These are phyloP conservation scores for Atherinosoma microstoma DNA, from an alignment of 2,797 vertebrate species.

Conservation along the genomic window DNA sequence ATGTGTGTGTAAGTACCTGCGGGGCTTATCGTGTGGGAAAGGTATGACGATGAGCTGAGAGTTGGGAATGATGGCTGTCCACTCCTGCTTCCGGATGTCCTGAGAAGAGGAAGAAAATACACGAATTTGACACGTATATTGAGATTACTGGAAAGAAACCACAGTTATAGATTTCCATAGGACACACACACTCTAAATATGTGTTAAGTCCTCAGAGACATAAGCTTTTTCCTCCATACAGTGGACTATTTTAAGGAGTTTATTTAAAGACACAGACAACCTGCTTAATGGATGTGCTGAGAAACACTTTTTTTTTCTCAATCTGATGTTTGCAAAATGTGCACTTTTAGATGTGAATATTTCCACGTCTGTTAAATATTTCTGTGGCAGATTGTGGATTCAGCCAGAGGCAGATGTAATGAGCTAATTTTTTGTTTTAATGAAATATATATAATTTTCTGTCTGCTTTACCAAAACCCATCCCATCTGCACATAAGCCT, in stretches of 20 bases:
- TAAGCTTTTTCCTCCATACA: constrained; percentile 13
- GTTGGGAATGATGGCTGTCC: constrained; percentile 98
- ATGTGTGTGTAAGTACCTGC: constrained; percentile 83
- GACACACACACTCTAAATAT: constrained; percentile 25
- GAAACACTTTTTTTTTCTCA: constrained; percentile 7
- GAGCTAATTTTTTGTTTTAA: constrained; percentile 26
- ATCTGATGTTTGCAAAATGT: constrained; percentile 2
- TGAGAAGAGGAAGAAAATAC: constrained; percentile 62
- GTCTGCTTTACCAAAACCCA: constrained; percentile 15
- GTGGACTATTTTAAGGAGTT: constrained; percentile 70
- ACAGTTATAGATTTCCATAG: constrained; percentile 13
- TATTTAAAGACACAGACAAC: constrained; percentile 56
- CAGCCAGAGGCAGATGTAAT: constrained; percentile 33
- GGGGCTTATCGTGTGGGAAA: constrained; percentile 89
- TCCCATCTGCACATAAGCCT: not conserved
- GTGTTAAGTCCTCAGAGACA: constrained; percentile 53
- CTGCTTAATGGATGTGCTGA: constrained; percentile 37
- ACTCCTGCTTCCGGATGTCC: constrained; percentile 90
- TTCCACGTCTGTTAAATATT: constrained; percentile 23
- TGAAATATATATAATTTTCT: constrained; percentile 27
- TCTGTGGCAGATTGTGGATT: constrained; percentile 11
- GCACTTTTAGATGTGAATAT: constrained; percentile 8
- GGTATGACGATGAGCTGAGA: constrained; percentile 98
- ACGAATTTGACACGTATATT: not conserved
- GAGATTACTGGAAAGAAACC: constrained; percentile 1